A percentile compares a stretch with the other conserved stretches of the same genome.
Conservation (phyloP, 2,113 vertebrate species). For the Naja naja region DNA sequence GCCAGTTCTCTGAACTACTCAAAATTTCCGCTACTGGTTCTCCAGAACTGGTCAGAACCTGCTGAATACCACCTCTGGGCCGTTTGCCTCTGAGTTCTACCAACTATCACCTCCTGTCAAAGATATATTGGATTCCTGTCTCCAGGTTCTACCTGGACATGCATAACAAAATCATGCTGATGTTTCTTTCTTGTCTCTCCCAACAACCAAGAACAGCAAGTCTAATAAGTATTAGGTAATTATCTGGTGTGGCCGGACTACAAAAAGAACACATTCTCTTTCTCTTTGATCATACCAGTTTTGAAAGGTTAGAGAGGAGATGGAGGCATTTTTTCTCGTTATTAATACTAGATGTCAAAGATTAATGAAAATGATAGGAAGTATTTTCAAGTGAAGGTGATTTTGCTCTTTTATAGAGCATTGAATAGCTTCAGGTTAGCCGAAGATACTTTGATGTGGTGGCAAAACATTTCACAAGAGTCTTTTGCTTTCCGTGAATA, state of each 20-base stretch:
- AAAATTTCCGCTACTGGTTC: too few species aligned
- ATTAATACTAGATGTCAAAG: not conserved
- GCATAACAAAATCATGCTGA: not conserved
- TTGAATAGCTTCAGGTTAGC: not conserved
- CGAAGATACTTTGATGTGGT: not conserved
- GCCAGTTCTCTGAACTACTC: too few species aligned
- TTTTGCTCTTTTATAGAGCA: not conserved
- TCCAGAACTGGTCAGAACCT: too few species aligned
- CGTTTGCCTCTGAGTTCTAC: not conserved
- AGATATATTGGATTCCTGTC: not conserved
- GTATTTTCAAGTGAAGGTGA: not conserved
- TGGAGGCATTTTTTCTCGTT: not conserved
- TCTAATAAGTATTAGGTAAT: not conserved
- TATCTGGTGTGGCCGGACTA: not conserved
- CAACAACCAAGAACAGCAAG: not conserved
- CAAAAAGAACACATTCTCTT: not conserved
- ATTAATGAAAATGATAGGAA: not conserved
- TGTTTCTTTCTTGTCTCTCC: not conserved
- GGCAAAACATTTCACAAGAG: not conserved
- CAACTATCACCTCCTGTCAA: not conserved
- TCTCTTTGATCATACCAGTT: not conserved
- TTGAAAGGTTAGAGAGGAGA: not conserved
- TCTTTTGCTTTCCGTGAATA: not conserved
- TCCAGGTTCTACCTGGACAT: not conserved
- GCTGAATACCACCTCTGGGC: too few species aligned